These are phyloP conservation scores for Orientallactaga sibirica DNA, from an alignment of 2,797 vertebrate genomes.

Conservation along the genomic window DNA sequence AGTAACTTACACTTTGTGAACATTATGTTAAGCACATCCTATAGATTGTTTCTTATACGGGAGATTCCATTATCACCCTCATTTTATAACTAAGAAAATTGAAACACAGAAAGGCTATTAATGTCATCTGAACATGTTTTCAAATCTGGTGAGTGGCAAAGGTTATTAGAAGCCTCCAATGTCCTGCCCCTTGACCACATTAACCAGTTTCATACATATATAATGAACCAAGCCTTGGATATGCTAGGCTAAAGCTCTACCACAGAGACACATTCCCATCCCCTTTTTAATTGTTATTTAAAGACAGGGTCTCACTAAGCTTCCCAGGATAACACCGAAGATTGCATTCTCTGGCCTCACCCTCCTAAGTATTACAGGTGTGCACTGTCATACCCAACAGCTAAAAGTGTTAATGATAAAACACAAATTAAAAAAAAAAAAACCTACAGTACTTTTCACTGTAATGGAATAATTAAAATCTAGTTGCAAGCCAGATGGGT, in stretches of 20 bases:
- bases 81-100: conserved; percentile 66
- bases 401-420: background rate
- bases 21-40: background rate
- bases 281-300: no score
- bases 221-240: no score
- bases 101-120: conserved; percentile 22
- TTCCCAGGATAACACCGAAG: no score
- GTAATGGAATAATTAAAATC: background rate
- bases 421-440: no score
- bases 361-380: background rate
- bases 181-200: background rate
- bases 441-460: background rate
- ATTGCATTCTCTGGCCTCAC: no score
- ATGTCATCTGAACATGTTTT: background rate
- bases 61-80: background rate
- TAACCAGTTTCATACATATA: background rate
- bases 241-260: no score
- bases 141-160: background rate
- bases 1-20: background rate
- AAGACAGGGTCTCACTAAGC: no score
- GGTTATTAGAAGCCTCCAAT: background rate
- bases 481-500: background rate
- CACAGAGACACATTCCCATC: no score
- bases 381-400: background rate
- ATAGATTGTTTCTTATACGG: background rate